A percentile compares a stretch with the other conserved stretches of the same genome.
These are phyloP conservation scores for Phenganax marumi DNA, from an alignment of 92 coral and sea anemone genomes.

Conservation along the genomic window DNA sequence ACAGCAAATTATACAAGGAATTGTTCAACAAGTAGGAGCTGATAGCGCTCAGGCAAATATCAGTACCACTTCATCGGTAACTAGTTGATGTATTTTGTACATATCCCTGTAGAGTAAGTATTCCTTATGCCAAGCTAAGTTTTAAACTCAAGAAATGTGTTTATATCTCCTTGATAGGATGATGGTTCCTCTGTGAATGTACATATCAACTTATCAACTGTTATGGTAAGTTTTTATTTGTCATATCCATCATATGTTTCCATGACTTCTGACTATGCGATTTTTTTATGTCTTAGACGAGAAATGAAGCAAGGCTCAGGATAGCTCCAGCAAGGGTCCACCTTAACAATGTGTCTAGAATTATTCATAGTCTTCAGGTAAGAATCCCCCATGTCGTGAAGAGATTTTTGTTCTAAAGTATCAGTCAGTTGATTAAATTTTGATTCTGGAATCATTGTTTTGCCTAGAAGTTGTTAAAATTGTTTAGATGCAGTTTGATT, in stretches of 20 bases:
- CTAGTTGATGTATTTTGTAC: background rate
- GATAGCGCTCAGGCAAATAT: slow-evolving; percentile 96
- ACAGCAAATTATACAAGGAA: slow-evolving; percentile 94
- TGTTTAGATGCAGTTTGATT: background rate
- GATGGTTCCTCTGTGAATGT: slow-evolving; percentile 98
- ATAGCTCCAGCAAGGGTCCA: slow-evolving; percentile 75
- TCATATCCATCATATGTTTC: background rate
- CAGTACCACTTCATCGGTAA: slow-evolving; percentile 95
- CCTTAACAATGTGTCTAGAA: slow-evolving; percentile 32
- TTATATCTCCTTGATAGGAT: slow-evolving; percentile 54
- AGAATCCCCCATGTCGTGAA: background rate
- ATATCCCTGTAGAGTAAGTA: too few species aligned
- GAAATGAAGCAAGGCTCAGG: slow-evolving; percentile 83
- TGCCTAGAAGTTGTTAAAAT: too few species aligned
- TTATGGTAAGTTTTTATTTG: slow-evolving; percentile 59
- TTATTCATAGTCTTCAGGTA: slow-evolving; percentile 40
- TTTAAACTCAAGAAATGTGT: background rate
- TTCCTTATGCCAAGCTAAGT: background rate
- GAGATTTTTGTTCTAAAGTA: too few species aligned
- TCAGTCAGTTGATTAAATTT: too few species aligned
- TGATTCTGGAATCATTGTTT: too few species aligned
- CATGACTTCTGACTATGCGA: background rate
- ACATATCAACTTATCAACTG: slow-evolving; percentile 91
- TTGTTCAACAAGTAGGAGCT: slow-evolving; percentile 88
- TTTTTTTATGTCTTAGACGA: slow-evolving; percentile 45